Evolutionary conservation across 2,888 invertebrate genomes (phyloP).

Genomic region (Sepiola atlantica): DNA sequence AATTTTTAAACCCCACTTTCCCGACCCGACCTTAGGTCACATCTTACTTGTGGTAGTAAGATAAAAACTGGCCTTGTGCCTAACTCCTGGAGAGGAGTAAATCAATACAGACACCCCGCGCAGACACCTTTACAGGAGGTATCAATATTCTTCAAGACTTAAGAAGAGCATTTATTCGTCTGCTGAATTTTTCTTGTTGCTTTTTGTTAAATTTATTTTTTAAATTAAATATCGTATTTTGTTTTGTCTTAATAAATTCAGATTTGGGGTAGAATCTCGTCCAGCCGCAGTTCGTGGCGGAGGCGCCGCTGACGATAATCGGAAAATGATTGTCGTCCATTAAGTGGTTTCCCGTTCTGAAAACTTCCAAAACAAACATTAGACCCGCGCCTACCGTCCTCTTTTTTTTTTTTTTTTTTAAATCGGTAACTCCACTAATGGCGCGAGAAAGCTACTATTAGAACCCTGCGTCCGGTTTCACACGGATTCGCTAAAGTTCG

Average conservation of each 20-base stretch:
- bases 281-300: not conserved
- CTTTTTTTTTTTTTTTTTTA: too few species aligned
- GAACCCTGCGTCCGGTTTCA: not conserved
- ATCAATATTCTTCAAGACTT: too few species aligned
- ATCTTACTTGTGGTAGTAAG: too few species aligned
- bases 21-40: too few species aligned
- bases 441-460: not conserved
- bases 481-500: not conserved
- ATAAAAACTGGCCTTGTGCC: too few species aligned
- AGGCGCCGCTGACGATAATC: not conserved
- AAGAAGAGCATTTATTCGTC: not conserved
- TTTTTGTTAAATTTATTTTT: not conserved
- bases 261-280: not conserved
- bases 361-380: slow-evolving; percentile 22
- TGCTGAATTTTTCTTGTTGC: not conserved
- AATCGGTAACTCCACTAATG: not conserved
- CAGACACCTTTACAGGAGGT: too few species aligned
- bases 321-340: not conserved
- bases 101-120: too few species aligned
- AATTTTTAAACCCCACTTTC: too few species aligned
- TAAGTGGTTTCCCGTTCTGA: not conserved
- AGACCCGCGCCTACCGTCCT: not conserved
- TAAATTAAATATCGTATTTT: not conserved
- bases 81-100: too few species aligned
- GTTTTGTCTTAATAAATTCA: not conserved